Evolutionary conservation across 2,113 vertebrate genomes (phyloP).

Genomic region (Pelobates fuscus): DNA sequence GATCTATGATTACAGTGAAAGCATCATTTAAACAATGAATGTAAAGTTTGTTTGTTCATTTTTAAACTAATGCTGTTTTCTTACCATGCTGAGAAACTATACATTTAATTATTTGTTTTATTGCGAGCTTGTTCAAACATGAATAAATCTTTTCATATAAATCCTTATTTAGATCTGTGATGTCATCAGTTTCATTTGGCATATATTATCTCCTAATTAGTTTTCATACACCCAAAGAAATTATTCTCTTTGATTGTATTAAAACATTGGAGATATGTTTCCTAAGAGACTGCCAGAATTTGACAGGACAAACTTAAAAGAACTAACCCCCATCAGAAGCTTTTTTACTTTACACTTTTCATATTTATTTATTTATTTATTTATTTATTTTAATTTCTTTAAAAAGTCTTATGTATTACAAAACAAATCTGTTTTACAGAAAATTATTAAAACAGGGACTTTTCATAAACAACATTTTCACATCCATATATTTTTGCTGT

Average conservation of each 20-base stretch:
- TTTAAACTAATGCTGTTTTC: background rate
- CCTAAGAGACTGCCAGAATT: constrained; percentile 16
- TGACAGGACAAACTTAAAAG: constrained; percentile 30
- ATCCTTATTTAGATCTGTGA: constrained; percentile 29
- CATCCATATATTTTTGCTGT: no score
- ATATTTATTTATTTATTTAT: background rate
- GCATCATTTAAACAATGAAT: no score
- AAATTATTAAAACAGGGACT: no score
- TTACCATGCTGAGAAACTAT: background rate
- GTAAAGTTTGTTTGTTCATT: background rate
- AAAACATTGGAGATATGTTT: constrained; percentile 31
- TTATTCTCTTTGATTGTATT: constrained; percentile 46
- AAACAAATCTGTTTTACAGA: no score
- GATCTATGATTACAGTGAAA: background rate
- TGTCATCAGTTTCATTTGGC: constrained; percentile 33
- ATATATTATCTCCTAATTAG: constrained; percentile 46
- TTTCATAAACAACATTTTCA: no score
- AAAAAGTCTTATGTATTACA: background rate
- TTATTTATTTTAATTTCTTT: background rate
- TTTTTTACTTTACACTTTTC: constrained; percentile 8
- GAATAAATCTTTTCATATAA: constrained; percentile 43
- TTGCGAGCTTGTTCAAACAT: background rate
- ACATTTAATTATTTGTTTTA: constrained; percentile 7
- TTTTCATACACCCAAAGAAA: constrained; percentile 27
- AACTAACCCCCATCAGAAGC: background rate